Evolutionary conservation across 92 coral and sea anemone genomes (phyloP).

Genomic region (Palythoa grandiflora): DNA sequence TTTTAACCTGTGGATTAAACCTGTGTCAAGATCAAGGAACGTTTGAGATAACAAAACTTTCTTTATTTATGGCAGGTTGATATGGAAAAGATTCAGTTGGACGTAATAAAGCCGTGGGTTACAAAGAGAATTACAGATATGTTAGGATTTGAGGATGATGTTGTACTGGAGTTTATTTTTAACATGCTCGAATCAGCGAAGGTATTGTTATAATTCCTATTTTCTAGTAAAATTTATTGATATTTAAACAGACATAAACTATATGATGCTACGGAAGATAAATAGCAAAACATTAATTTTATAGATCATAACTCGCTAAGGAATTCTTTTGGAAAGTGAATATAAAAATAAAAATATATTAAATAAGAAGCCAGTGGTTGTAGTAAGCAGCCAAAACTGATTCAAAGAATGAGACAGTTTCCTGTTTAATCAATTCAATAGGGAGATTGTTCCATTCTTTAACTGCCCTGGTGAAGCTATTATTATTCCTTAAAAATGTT

Average conservation of each 20-base stretch:
- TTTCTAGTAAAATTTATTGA: not conserved
- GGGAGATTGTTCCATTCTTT: too few relatives aligned
- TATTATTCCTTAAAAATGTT: too few relatives aligned
- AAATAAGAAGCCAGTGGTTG: too few relatives aligned
- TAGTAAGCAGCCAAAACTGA: too few relatives aligned
- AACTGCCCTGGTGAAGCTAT: too few relatives aligned
- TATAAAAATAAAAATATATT: too few relatives aligned
- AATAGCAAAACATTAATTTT: too few relatives aligned
- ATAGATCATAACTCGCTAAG: too few relatives aligned
- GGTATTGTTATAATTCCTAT: slow-evolving; percentile 53
- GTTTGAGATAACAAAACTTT: not conserved
- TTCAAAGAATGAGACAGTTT: too few relatives aligned
- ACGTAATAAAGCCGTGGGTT: slow-evolving; percentile 95
- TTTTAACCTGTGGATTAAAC: not conserved
- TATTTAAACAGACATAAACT: not conserved
- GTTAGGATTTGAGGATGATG: slow-evolving; percentile 96
- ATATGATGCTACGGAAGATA: too few relatives aligned
- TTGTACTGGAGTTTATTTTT: slow-evolving; percentile 87
- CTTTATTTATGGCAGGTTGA: slow-evolving; percentile 70
- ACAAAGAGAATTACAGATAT: slow-evolving; percentile 92
- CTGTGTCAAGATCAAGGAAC: not conserved
- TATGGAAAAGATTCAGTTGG: slow-evolving; percentile 95
- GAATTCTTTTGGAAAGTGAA: too few relatives aligned
- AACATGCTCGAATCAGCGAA: slow-evolving; percentile 97
- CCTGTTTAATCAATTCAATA: too few relatives aligned